Percentiles rank a stretch among this genome's conserved stretches.
Evolutionary conservation across 1,140 invertebrate species (phyloP).

Genomic region (Procambarus clarkii): DNA sequence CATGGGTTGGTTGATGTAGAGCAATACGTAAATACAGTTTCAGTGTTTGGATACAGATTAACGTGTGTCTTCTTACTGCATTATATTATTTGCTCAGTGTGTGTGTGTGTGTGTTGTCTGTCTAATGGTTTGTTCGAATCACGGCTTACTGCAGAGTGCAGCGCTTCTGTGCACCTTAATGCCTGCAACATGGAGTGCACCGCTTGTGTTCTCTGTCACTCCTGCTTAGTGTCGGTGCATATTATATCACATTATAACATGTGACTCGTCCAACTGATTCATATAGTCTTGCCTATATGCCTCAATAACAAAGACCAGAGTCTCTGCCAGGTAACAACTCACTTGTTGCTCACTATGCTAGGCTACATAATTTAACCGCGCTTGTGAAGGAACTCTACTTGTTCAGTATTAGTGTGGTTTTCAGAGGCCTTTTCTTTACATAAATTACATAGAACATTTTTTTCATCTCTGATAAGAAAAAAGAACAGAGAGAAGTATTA

Average conservation of each 20-base stretch:
- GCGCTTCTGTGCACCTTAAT: not conserved
- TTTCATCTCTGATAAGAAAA: not conserved
- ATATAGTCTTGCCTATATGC: not conserved
- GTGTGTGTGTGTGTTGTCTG: not conserved
- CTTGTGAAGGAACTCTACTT: not conserved
- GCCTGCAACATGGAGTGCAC: not conserved
- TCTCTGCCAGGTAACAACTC: not conserved
- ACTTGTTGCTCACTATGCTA: no score
- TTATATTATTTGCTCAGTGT: not conserved
- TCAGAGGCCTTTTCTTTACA: not conserved
- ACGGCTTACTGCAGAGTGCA: not conserved
- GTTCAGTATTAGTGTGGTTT: not conserved
- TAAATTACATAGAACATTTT: not conserved
- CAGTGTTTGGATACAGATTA: not conserved
- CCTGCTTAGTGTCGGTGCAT: not conserved
- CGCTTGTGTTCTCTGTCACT: not conserved
- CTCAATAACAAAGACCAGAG: not conserved
- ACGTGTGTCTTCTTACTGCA: not conserved
- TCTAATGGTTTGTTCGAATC: not conserved
- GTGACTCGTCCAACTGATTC: not conserved
- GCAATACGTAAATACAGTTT: not conserved
- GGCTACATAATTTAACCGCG: not conserved
- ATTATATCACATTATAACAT: not conserved
- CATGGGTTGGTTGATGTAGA: not conserved
- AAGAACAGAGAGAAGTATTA: not conserved